phyloP scores from a whole-genome alignment of 1,140 invertebrate species.

The Lepidurus couesii region DNA sequence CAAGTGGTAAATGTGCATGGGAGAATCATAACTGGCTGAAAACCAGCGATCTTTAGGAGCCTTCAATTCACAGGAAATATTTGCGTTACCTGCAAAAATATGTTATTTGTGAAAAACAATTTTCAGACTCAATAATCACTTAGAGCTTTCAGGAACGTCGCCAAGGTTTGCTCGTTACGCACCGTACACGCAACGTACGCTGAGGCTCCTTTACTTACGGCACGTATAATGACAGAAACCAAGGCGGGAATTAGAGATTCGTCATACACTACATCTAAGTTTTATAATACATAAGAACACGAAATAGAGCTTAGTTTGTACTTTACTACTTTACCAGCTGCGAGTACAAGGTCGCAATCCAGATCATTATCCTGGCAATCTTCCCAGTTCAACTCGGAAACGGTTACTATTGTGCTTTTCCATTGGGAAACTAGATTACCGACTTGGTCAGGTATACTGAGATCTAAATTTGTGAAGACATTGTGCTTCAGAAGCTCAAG shows the following conservation, averaged over 20 bases:
- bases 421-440: neutral
- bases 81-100: neutral
- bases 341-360: neutral
- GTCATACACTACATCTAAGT: conserved; percentile 26
- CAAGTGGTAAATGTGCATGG: neutral
- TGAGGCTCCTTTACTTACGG: neutral
- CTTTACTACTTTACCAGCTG: neutral
- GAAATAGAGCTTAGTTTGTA: neutral
- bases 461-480: conserved; percentile 16
- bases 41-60: neutral
- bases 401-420: neutral
- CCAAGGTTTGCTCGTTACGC: conserved; percentile 24
- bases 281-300: neutral
- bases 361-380: neutral
- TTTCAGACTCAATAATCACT: neutral
- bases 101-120: neutral
- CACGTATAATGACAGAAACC: neutral
- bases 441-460: neutral
- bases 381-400: conserved; percentile 16
- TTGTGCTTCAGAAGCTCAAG: conserved; percentile 6
- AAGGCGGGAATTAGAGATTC: conserved; percentile 15
- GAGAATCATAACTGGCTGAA: neutral
- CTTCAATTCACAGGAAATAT: neutral
- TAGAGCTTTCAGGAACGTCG: neutral
- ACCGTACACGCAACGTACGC: conserved; percentile 24